A percentile compares a stretch with the other conserved stretches of the same genome.
phyloP scores from a whole-genome alignment of 2,113 vertebrate species.

The Felis catus region DNA sequence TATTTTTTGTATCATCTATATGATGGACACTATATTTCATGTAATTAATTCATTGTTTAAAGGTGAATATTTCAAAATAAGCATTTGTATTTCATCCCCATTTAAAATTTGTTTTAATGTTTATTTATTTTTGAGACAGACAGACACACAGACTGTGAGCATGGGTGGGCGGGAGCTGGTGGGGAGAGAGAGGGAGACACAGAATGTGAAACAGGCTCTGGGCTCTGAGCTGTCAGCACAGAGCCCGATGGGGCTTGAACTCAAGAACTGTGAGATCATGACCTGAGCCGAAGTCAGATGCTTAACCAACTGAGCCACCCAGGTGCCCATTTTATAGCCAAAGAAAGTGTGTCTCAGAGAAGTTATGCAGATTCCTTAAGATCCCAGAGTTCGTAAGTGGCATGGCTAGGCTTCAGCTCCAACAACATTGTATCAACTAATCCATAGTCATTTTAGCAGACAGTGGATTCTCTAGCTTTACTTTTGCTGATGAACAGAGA shows the following conservation, averaged over 20 bases:
- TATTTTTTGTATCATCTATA: not conserved
- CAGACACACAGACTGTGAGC: too few relatives aligned
- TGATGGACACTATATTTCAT: not conserved
- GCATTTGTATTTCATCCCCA: not conserved
- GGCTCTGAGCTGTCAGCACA: too few relatives aligned
- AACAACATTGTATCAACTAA: not conserved
- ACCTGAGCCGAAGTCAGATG: too few relatives aligned
- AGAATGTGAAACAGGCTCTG: too few relatives aligned
- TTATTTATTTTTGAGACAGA: too few relatives aligned
- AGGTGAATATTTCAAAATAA: not conserved
- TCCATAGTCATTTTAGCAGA: not conserved
- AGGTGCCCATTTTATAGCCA: not conserved
- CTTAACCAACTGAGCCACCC: too few relatives aligned
- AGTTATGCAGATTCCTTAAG: not conserved
- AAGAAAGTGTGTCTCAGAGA: not conserved
- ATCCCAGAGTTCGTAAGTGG: not conserved
- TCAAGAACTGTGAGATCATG: too few relatives aligned
- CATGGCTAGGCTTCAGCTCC: not conserved
- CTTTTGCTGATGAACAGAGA: not conserved
- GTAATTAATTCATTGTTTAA: not conserved
- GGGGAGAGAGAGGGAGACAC: too few relatives aligned
- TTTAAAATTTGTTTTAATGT: not conserved
- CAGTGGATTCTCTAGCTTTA: not conserved
- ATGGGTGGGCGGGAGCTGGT: too few relatives aligned
- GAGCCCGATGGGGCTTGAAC: too few relatives aligned